Base-by-base conservation (phyloP, 2,797 vertebrate species). In the Synaphobranchus kaupii region DNA sequence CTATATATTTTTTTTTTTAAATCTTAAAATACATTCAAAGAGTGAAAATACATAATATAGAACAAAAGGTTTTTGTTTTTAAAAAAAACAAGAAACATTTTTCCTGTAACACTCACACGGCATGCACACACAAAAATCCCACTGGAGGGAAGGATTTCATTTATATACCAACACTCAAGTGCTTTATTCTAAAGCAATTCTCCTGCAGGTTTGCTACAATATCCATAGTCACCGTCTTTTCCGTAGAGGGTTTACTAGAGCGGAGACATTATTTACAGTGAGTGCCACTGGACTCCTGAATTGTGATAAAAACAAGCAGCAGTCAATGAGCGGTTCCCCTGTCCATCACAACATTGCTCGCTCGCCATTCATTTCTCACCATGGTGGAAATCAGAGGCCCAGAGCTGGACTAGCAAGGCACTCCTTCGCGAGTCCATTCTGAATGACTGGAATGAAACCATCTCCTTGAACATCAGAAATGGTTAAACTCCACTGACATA, bases 381-480 rank as follows among this genome's bases (percentile, higher is more conserved):
- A 91, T 92, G 87, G 93, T 90, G 92, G 90, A 95, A 95, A 94
- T 88, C 91, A 92, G 92, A 91, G 90, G 91, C 87, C 0, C 7
- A 86, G 87, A 90, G 90, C 87, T 89, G 87, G 91, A 93, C 93
- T 90, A 89, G 89, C 88, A 91, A 39, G 90, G 91, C 93, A 90
- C 88, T 92, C 89, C 88, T 92, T n/a, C n/a, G 89, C 93, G 93
- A 13, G 44, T 50, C 20, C 78, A 81, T 50, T 87, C 91, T 90
- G 91, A 91, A 91, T 91, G 93, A 93, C 93, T 91, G 93, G 89
- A 91, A 92, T 91, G 93, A 93, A 92, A 93, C 92, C 91, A 91
- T 84, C 73, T 83, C 76, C 73, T 20, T 71, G 80, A 84, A 86
- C 82, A 86, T 68, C 60, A n/a, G 82, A 87, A 88, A 85, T 48